phyloP scores from a whole-genome alignment of 2,113 vertebrate species.

The Rhinoptilus africanus region DNA sequence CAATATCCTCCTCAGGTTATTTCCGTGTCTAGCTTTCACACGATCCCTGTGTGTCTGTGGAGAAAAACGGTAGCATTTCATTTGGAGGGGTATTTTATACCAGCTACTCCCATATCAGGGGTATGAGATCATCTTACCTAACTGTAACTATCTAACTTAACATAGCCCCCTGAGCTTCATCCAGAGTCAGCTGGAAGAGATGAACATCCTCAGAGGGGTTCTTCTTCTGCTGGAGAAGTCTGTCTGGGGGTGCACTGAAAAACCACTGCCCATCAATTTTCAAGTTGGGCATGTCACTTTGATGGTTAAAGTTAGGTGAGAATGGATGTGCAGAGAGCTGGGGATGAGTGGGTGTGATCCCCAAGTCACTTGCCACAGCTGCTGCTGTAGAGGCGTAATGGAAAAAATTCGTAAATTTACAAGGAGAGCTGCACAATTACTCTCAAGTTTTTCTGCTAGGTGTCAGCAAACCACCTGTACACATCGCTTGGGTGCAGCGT shows the following conservation, averaged over 20 bases:
- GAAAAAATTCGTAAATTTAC: not conserved
- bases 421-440: not conserved
- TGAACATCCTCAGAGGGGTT: not conserved
- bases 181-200: not conserved
- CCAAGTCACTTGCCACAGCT: not conserved
- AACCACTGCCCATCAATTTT: not conserved
- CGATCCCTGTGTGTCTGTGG: not conserved
- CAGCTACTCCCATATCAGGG: not conserved
- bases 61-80: not conserved
- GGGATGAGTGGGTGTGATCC: not conserved
- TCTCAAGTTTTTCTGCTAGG: not conserved
- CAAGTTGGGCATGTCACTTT: not conserved
- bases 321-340: not conserved
- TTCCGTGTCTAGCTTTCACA: not conserved
- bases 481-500: not conserved
- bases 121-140: not conserved
- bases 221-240: not conserved
- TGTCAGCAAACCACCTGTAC: not conserved
- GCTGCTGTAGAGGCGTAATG: not conserved
- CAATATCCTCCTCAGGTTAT: not conserved
- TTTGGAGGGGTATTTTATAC: not conserved
- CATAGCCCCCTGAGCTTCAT: not conserved
- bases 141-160: not conserved
- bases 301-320: not conserved
- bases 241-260: not conserved